phyloP scores from a whole-genome alignment of 2,797 vertebrate genomes.

The Lepilemur ruficaudatus region DNA sequence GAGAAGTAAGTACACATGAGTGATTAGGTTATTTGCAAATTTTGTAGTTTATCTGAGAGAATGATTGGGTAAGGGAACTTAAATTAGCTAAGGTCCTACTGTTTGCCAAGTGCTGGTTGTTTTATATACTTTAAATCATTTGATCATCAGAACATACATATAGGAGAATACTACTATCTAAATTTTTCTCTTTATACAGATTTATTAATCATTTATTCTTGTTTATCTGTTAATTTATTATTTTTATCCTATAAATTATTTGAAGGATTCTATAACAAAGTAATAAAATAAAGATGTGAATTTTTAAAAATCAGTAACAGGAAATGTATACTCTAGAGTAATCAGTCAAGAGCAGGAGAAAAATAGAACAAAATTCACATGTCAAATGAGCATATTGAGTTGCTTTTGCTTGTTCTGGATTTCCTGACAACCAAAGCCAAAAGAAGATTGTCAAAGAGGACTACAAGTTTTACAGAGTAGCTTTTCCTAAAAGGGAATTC shows the following conservation, averaged over 20 bases:
- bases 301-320: constrained; percentile 24
- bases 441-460: background rate
- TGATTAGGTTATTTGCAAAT: constrained; percentile 38
- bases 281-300: background rate
- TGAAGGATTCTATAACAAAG: background rate
- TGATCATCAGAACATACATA: background rate
- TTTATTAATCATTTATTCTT: background rate
- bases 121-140: background rate
- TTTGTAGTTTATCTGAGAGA: background rate
- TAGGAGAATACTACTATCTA: background rate
- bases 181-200: background rate
- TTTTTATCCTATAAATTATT: constrained; percentile 3
- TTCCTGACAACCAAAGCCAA: background rate
- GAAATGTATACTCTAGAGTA: background rate
- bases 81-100: background rate
- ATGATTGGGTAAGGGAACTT: background rate
- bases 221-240: background rate
- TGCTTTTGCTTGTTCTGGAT: background rate
- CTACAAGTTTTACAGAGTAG: background rate
- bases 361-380: background rate
- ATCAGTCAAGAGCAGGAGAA: constrained; percentile 12
- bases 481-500: background rate
- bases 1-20: background rate
- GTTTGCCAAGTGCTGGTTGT: background rate
- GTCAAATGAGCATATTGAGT: background rate